These are phyloP conservation scores for Bombus pascuorum DNA, from an alignment of 1,140 invertebrate species.

Conservation along the genomic window DNA sequence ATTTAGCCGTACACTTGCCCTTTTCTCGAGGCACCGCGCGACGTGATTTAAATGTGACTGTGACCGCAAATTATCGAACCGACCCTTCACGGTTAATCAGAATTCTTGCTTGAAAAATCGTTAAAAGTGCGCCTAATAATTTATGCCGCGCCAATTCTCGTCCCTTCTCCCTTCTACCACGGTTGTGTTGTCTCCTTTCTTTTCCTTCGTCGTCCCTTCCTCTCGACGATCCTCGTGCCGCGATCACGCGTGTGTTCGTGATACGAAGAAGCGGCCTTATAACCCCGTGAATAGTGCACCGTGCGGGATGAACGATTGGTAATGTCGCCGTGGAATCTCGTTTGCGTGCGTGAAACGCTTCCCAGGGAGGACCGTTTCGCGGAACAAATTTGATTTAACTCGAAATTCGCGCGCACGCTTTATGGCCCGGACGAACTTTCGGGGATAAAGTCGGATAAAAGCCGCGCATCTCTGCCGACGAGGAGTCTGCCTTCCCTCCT, in stretches of 20 bases:
- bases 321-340: slow-evolving; percentile 70
- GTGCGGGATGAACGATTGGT: slow-evolving; percentile 64
- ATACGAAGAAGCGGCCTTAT: slow-evolving; percentile 60
- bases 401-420: slow-evolving; percentile 54
- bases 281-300: slow-evolving; percentile 54
- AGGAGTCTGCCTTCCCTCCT: slow-evolving; percentile 9
- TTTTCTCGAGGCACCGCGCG: slow-evolving; percentile 9
- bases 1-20: neutral
- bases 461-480: slow-evolving; percentile 17
- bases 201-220: no score
- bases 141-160: slow-evolving; percentile 6
- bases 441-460: slow-evolving; percentile 68
- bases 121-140: slow-evolving; percentile 38
- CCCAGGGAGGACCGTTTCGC: slow-evolving; percentile 68
- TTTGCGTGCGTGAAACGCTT: slow-evolving; percentile 71
- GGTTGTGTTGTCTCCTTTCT: neutral
- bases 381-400: slow-evolving; percentile 74
- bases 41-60: slow-evolving; percentile 38
- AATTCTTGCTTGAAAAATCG: slow-evolving; percentile 53
- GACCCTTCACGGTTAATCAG: slow-evolving; percentile 50
- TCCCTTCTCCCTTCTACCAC: neutral
- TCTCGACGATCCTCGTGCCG: neutral
- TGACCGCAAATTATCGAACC: slow-evolving; percentile 41
- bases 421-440: slow-evolving; percentile 60
- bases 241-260: slow-evolving; percentile 37